A percentile compares a stretch with the other conserved stretches of the same genome.
Evolutionary conservation across 64 coral and sea anemone genomes (phyloP).

Genomic region (Montipora cactus): DNA sequence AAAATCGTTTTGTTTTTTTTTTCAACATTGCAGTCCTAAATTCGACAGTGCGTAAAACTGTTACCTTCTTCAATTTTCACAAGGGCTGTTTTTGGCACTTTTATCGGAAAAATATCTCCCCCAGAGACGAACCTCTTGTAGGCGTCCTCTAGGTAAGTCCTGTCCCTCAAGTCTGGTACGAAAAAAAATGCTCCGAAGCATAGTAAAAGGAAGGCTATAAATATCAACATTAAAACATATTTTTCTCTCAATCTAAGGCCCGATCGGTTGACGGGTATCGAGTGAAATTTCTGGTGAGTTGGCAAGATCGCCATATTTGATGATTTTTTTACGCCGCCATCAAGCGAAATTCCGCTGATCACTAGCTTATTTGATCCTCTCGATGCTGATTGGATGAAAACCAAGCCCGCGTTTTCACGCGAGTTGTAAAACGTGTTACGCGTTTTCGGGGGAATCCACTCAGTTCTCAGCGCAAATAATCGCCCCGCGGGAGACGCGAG

Average conservation of each 20-base stretch:
- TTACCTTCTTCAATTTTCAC: conserved; percentile 73
- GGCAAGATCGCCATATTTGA: conserved; percentile 86
- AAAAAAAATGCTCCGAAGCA: conserved; percentile 99
- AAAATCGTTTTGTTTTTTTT: neutral
- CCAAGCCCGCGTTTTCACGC: too few species aligned
- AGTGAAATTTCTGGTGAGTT: conserved; percentile 90
- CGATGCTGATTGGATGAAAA: too few species aligned
- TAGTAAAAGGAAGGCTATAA: conserved; percentile 92
- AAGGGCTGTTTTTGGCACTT: conserved; percentile 77
- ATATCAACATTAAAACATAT: conserved; percentile 98
- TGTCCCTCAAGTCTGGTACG: conserved; percentile 91
- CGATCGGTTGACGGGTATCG: conserved; percentile 79
- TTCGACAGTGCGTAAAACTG: neutral
- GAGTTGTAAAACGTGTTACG: too few species aligned
- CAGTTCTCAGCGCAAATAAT: too few species aligned
- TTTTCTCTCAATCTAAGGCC: conserved; percentile 96
- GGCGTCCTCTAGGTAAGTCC: conserved; percentile 81
- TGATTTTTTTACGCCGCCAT: conserved; percentile 65
- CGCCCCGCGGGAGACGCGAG: too few species aligned
- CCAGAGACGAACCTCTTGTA: conserved; percentile 84
- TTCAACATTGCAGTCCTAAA: neutral
- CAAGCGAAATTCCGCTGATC: conserved; percentile 56
- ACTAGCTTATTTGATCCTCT: neutral
- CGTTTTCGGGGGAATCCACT: too few species aligned
- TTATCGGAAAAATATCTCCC: conserved; percentile 68